Conservation (phyloP, 2,888 invertebrate genomes). For the Bedellia somnulentella region DNA sequence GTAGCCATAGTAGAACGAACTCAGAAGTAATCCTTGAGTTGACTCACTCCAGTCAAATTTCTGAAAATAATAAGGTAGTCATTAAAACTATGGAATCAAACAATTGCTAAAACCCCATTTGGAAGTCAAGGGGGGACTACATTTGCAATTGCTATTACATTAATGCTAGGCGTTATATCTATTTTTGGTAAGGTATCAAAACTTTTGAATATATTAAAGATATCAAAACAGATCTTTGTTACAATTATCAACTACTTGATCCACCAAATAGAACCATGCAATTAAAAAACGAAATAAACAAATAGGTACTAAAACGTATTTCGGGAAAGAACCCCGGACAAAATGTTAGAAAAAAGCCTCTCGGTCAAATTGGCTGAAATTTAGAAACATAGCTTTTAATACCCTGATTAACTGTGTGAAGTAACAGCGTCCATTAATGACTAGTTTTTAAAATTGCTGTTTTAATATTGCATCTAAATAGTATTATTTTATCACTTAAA, state of each 20-base stretch:
- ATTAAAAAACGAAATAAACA: too few species aligned
- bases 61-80: constrained; percentile 14
- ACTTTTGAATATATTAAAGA: neutral
- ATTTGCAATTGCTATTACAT: neutral
- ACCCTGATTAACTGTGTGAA: too few species aligned
- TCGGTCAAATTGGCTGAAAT: too few species aligned
- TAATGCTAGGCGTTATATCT: neutral
- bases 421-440: too few species aligned
- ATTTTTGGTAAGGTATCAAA: neutral
- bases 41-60: constrained; percentile 69
- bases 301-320: too few species aligned
- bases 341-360: too few species aligned
- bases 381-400: too few species aligned
- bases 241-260: neutral
- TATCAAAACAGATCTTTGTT: neutral
- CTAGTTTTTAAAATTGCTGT: too few species aligned
- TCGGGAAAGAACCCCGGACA: too few species aligned
- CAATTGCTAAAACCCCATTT: neutral
- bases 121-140: neutral
- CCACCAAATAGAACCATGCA: too few species aligned
- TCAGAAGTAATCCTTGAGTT: constrained; percentile 74
- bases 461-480: too few species aligned
- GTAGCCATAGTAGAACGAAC: constrained; percentile 85
- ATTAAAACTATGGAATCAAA: constrained; percentile 1
- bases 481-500: too few species aligned